phyloP scores from a whole-genome alignment of 2,113 vertebrate genomes.

The Gulo gulo region DNA sequence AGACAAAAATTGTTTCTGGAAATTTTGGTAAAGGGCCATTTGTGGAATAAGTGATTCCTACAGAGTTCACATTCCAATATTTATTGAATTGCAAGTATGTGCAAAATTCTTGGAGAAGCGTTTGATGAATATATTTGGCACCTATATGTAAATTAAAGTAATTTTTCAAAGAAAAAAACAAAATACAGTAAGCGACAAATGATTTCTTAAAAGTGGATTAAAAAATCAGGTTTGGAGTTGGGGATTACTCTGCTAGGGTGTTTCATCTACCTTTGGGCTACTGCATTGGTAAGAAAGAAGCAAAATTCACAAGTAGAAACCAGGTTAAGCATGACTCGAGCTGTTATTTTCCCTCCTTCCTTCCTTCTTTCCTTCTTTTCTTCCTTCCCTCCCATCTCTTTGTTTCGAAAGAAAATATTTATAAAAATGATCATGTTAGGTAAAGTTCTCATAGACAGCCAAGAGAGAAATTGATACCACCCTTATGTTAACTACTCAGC shows the following conservation, averaged over 20 bases:
- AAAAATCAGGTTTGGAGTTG: background rate
- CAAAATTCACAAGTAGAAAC: background rate
- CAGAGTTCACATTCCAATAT: background rate
- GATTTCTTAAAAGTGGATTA: background rate
- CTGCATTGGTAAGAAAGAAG: background rate
- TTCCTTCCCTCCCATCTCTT: no score
- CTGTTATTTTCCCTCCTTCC: background rate
- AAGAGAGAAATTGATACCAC: background rate
- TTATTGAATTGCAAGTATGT: background rate
- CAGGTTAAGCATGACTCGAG: background rate
- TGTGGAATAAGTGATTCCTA: conserved; percentile 10
- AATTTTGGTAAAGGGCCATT: background rate
- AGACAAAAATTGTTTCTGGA: conserved; percentile 29
- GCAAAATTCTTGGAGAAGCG: background rate
- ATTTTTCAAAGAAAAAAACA: conserved; percentile 21
- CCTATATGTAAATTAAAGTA: background rate
- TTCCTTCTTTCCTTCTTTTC: background rate
- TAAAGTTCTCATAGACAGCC: background rate
- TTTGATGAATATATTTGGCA: background rate
- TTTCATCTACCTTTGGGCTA: background rate
- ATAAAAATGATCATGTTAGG: background rate
- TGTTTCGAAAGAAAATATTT: background rate
- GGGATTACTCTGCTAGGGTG: background rate
- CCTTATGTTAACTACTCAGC: background rate
- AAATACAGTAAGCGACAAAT: background rate